Evolutionary conservation across 2,797 vertebrate species (phyloP).

Genomic region (Synanceia verrucosa): DNA sequence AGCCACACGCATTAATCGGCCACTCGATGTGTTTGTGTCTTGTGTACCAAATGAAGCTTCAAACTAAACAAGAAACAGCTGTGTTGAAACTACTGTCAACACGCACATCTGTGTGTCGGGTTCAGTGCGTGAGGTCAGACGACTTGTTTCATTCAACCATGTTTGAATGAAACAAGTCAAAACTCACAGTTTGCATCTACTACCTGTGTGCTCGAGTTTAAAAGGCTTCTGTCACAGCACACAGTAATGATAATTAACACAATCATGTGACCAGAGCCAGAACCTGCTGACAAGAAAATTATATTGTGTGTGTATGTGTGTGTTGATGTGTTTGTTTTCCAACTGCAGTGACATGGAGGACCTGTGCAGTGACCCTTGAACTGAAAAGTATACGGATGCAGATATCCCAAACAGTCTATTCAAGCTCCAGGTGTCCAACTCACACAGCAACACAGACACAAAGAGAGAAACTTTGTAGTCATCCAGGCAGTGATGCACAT

Average conservation of each 20-base stretch:
- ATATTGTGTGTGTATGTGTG: constrained; percentile 26
- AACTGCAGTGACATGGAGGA: constrained; percentile 40
- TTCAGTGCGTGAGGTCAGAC: constrained; percentile 31
- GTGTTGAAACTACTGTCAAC: constrained; percentile 63
- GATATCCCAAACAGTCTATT: constrained; percentile 65
- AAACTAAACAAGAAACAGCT: constrained; percentile 67
- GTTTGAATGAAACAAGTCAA: constrained; percentile 42
- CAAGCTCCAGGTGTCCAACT: constrained; percentile 71
- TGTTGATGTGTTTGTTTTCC: constrained; percentile 72
- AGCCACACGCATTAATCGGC: constrained; percentile 34
- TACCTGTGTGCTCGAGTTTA: constrained; percentile 14
- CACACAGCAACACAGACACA: constrained; percentile 7
- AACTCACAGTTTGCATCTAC: constrained; percentile 1
- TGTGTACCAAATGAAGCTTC: constrained; percentile 29
- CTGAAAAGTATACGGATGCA: constrained; percentile 64
- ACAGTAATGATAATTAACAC: constrained; percentile 42
- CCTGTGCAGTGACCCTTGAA: constrained; percentile 71
- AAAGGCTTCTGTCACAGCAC: constrained; percentile 27
- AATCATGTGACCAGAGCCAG: constrained; percentile 55
- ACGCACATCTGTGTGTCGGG: constrained; percentile 30
- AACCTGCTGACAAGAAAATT: constrained; percentile 57
- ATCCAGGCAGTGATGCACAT: constrained; percentile 5
- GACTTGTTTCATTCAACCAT: constrained; percentile 19
- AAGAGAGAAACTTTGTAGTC: neutral
- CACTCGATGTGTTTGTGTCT: constrained; percentile 39